These are phyloP conservation scores for Drosophila seguyi DNA, from an alignment of 1,140 invertebrate species.

Conservation along the genomic window DNA sequence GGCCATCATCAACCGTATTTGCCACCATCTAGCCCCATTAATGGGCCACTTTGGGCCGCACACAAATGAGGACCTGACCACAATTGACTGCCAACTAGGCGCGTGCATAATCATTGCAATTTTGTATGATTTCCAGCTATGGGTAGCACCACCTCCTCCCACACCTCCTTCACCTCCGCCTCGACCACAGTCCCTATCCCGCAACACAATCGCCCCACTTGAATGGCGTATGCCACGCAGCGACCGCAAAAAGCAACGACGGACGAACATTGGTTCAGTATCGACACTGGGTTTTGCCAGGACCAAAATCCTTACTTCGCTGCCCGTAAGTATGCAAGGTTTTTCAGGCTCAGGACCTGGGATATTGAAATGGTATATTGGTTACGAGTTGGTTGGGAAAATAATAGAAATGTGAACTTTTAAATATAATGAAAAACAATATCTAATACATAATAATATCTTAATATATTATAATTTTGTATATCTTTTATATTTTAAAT, in stretches of 20 bases:
- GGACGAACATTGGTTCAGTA: constrained; percentile 28
- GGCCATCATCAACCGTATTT: constrained; percentile 9
- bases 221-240: constrained; percentile 53
- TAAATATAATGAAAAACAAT: too few species aligned
- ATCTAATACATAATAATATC: too few species aligned
- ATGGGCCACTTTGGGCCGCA: constrained; percentile 61
- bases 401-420: too few species aligned
- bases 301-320: constrained; percentile 19
- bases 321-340: constrained; percentile 66
- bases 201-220: constrained; percentile 37
- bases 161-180: not conserved
- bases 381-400: not conserved
- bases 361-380: not conserved
- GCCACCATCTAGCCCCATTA: constrained; percentile 36
- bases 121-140: constrained; percentile 63
- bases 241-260: constrained; percentile 51
- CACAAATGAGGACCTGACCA: constrained; percentile 57
- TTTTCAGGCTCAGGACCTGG: constrained; percentile 44
- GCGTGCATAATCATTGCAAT: constrained; percentile 79
- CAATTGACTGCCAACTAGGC: constrained; percentile 77
- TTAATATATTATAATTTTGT: too few species aligned
- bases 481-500: too few species aligned
- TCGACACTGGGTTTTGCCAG: constrained; percentile 29
- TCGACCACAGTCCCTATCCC: not conserved
- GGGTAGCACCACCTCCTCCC: not conserved